These are phyloP conservation scores for Tricholauxania praeusta DNA, from an alignment of 2,888 invertebrate species.

Conservation along the genomic window DNA sequence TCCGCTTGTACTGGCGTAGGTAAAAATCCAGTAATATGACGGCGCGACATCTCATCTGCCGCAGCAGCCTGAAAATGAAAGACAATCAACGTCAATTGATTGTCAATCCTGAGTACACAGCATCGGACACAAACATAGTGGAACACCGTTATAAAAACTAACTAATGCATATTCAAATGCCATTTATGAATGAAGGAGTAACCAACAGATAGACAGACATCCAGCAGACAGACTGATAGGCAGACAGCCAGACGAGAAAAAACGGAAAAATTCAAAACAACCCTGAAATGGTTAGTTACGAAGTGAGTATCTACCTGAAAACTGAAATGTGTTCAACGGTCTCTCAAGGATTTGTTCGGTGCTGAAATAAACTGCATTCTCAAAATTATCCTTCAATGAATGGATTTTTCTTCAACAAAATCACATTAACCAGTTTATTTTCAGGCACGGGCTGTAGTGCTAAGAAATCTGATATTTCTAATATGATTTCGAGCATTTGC, in stretches of 20 bases:
- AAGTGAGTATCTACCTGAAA: background rate
- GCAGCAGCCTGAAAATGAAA: slow-evolving; percentile 58
- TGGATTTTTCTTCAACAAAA: background rate
- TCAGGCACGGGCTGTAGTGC: slow-evolving; percentile 27
- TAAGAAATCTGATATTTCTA: slow-evolving; percentile 57
- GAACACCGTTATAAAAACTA: slow-evolving; percentile 27
- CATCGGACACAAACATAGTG: slow-evolving; percentile 43
- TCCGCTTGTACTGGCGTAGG: background rate
- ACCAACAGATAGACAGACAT: background rate
- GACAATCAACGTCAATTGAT: slow-evolving; percentile 43
- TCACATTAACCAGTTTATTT: background rate
- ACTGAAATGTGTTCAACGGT: background rate
- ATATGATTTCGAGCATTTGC: slow-evolving; percentile 26
- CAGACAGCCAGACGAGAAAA: slow-evolving; percentile 29
- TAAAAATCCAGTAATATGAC: slow-evolving; percentile 27
- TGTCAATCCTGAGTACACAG: slow-evolving; percentile 46
- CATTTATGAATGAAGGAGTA: slow-evolving; percentile 8
- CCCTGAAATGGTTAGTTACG: no score
- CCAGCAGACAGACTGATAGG: background rate
- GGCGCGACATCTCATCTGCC: slow-evolving; percentile 52
- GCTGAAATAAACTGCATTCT: background rate
- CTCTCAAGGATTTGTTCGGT: background rate
- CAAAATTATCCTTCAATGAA: background rate
- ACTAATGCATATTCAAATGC: slow-evolving; percentile 13
- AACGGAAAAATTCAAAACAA: background rate